phyloP scores from a whole-genome alignment of 2,888 invertebrate genomes.

The Dolichomitus sp. region DNA sequence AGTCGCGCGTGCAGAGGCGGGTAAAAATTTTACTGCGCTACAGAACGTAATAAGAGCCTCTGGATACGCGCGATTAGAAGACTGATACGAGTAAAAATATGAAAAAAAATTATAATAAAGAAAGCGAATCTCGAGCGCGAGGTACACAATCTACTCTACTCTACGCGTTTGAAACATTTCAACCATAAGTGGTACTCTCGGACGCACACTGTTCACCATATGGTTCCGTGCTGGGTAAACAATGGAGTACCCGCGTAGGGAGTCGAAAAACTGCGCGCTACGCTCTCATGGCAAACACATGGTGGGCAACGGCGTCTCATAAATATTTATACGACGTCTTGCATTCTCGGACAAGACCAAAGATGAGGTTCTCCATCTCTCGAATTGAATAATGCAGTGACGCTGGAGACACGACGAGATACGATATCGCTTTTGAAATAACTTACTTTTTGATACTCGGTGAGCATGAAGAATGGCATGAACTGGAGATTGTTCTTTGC shows the following conservation, averaged over 20 bases:
- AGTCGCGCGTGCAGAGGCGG: slow-evolving; percentile 7
- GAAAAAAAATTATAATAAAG: slow-evolving; percentile 10
- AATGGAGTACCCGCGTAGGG: slow-evolving; percentile 45
- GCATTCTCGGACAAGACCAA: slow-evolving; percentile 69
- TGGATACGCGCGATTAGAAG: slow-evolving; percentile 9
- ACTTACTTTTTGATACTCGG: slow-evolving; percentile 96
- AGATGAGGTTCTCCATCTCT: slow-evolving; percentile 1
- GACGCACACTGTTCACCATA: slow-evolving; percentile 30
- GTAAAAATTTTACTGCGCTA: background rate
- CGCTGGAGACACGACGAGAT: slow-evolving; percentile 5
- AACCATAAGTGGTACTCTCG: slow-evolving; percentile 47
- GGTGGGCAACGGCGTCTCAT: slow-evolving; percentile 59
- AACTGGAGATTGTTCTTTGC: slow-evolving; percentile 97
- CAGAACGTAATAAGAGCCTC: background rate
- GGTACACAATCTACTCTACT: background rate
- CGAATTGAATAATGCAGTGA: slow-evolving; percentile 35
- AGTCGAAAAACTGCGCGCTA: slow-evolving; percentile 14
- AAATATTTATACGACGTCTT: slow-evolving; percentile 76
- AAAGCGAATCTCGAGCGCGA: slow-evolving; percentile 7
- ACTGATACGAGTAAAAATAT: background rate
- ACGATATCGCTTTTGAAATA: slow-evolving; percentile 13
- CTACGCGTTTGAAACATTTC: slow-evolving; percentile 35
- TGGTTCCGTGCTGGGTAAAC: slow-evolving; percentile 54
- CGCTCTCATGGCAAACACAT: slow-evolving; percentile 39
- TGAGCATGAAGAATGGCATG: slow-evolving; percentile 99